These are phyloP conservation scores for Lycophotia porphyrea DNA, from an alignment of 2,888 invertebrate genomes.

Conservation along the genomic window DNA sequence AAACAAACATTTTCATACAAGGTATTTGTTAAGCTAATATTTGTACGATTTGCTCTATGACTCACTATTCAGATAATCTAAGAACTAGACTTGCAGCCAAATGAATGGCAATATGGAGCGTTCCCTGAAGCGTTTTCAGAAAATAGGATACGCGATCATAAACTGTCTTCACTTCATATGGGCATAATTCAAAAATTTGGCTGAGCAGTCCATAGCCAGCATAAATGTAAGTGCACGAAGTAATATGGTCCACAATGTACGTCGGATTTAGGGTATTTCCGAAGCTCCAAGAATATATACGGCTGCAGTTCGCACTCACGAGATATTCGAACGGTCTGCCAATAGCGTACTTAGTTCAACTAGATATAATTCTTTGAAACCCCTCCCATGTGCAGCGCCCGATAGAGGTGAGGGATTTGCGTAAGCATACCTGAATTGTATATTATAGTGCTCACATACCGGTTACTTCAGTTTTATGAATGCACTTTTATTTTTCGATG, in stretches of 20 bases:
- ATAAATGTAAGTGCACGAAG: conserved; percentile 80
- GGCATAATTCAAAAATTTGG: conserved; percentile 88
- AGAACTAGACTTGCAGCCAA: conserved; percentile 76
- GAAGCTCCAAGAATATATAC: conserved; percentile 78
- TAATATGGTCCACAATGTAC: conserved; percentile 83
- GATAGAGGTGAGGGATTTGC: conserved; percentile 61
- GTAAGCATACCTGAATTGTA: conserved; percentile 56
- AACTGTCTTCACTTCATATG: conserved; percentile 84
- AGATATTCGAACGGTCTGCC: conserved; percentile 74
- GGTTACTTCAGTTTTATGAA: conserved; percentile 32
- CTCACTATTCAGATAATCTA: conserved; percentile 71
- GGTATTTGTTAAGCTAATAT: conserved; percentile 57
- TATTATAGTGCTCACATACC: conserved; percentile 32
- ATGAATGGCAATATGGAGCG: conserved; percentile 78
- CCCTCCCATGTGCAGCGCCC: conserved; percentile 63
- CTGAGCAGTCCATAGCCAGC: conserved; percentile 78
- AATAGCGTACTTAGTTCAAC: conserved; percentile 71
- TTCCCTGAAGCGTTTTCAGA: conserved; percentile 78
- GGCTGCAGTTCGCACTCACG: conserved; percentile 73
- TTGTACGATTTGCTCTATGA: conserved; percentile 63
- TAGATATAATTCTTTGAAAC: conserved; percentile 70
- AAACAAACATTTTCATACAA: conserved; percentile 45
- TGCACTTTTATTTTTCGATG: conserved; percentile 4
- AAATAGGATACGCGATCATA: conserved; percentile 82
- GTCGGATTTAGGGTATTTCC: conserved; percentile 82